Base-by-base conservation (phyloP, 53 echinoderm and acorn worm genomes). In the Actinopyga echinites region DNA sequence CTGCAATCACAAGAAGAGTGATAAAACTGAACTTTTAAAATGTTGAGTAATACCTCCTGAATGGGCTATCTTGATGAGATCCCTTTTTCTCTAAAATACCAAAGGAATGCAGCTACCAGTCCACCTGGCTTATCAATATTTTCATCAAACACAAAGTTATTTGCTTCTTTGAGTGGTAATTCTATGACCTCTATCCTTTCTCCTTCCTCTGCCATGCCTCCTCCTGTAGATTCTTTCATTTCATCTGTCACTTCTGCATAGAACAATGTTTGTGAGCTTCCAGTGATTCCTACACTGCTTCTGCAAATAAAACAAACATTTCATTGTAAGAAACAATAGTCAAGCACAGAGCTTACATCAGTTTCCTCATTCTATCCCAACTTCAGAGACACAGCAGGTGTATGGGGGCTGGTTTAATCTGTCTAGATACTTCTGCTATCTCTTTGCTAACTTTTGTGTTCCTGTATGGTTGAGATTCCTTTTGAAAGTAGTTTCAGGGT, bases 181-280 rank as follows among this genome's bases (percentile, higher is more conserved):
- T 92, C 92, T 45, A 89, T 17, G 22, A 92, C 83, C 26, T 92
- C 92, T 37, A 92, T 89, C 24, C 49, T 20, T 55, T 92, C 92
- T 21, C 92, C 92, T 79, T 92, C 92, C 17, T 89, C 85, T 9
- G 65, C 81, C 26, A 84, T 36, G 32, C 92, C 92, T 29, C 92
- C 92, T 25, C 92, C 92, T 33, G 78, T 42, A 19, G 58, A 30
- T 40, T 69, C 75, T 64, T 80, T 89, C 92, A 92, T 92, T 21
- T 57, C 60, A 64, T 92, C 92, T 57, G 75, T 89, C 30, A 92
- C 89, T 57, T 92, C 92, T 54, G 86, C 89, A 89, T 92, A 92
- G 83, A 89, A 92, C 11, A 85, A 53, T 28, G 86, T 92, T 74
- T 84, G 79, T 28, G 23, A n/a, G 30, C 86, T 89, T 29, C 89